Base-by-base conservation (phyloP, 2,888 invertebrate species). In the Ceramica pisi region DNA sequence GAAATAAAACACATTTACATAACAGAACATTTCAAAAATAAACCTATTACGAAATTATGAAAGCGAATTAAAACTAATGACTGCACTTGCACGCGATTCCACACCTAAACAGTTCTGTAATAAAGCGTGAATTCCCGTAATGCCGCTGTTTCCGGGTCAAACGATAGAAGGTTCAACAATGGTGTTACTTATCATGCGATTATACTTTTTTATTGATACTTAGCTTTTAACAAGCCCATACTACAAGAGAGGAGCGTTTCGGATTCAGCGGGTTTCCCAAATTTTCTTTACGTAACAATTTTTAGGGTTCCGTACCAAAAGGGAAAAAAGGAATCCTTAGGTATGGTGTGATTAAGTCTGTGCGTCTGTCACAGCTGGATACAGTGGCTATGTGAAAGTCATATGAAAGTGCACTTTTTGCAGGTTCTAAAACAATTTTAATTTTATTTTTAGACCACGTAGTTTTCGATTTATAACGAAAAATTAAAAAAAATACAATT, bases 151-250 rank as follows among this genome's bases (percentile, higher is more conserved):
- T 61, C 74, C 70, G 63, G 68, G 48, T 71, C 59, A 68, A 73
- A 68, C 78, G 35, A 78, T 68, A 53, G 59, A 56, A 41, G 53
- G 51, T 21, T 62, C 48, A 26, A 50, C 46, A 69, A 53, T 51
- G 48, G 56, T 10, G 71, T 82, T 65, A 73, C 60, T 67, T 74
- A 74, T 68, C 53, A 73, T 66, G 66, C 60, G 60, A 74, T 82
- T 71, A 71, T 69, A 51, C 51, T 55, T 77, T 70, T 81, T 68
- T 64, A 63, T 71, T 71, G 64, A 67, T 67, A 68, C 44, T 70
- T 23, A 65, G 21, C 21, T 60, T 64, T n/a, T 53, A 31, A 56
- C 16, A 48, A 61, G 35, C 19, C 21, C 56, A 62, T 53, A 64
- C 57, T 48, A 71, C 0, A n/a, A 41, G 66, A 68, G 35, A 31